Evolutionary conservation across 1,140 invertebrate species (phyloP).

Genomic region (Drosophila albomicans): DNA sequence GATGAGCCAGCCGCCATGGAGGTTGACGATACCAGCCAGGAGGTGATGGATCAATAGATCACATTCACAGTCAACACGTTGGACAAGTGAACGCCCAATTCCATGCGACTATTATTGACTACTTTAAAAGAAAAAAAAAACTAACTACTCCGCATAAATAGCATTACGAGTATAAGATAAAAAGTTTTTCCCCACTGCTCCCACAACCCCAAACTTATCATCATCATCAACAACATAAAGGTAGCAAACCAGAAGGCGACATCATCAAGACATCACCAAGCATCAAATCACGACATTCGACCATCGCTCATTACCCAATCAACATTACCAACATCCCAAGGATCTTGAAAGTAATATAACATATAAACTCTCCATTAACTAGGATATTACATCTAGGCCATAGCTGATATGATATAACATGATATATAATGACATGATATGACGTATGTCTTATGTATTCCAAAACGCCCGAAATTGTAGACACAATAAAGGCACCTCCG

Average conservation of each 20-base stretch:
- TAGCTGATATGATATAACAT: conserved; percentile 32
- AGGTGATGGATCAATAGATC: conserved; percentile 82
- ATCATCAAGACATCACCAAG: neutral
- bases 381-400: conserved; percentile 43
- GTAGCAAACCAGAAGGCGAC: neutral
- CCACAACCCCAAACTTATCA: neutral
- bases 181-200: conserved; percentile 1
- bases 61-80: conserved; percentile 5
- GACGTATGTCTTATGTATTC: conserved; percentile 35
- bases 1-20: conserved; percentile 81
- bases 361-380: conserved; percentile 34
- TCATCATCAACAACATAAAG: neutral
- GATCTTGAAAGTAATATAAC: conserved; percentile 18
- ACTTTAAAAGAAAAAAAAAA: conserved; percentile 52
- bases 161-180: conserved; percentile 36
- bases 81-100: conserved; percentile 8
- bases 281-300: neutral
- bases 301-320: neutral
- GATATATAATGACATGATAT: neutral
- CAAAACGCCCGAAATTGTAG: conserved; percentile 17
- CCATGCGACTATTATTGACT: conserved; percentile 27
- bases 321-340: conserved; percentile 4
- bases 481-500: neutral
- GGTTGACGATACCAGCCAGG: conserved; percentile 83
- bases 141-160: conserved; percentile 50